A percentile compares a stretch with the other conserved stretches of the same genome.
phyloP scores from a whole-genome alignment of 2,888 invertebrate species.

The Lasioglossum villosulum region DNA sequence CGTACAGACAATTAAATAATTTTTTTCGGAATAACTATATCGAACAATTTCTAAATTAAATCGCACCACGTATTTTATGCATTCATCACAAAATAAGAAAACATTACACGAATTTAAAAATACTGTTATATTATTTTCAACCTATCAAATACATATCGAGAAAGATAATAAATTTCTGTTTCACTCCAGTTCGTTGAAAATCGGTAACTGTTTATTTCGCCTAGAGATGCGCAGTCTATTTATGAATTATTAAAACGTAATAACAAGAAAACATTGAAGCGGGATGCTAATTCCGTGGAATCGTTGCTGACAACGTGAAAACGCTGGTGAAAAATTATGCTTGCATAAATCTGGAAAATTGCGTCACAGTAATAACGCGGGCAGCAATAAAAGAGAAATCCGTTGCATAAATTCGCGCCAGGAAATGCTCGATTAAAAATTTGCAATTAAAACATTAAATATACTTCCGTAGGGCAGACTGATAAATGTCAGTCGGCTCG shows the following conservation, averaged over 20 bases:
- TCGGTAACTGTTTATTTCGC: no score
- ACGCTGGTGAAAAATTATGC: neutral
- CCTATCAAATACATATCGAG: no score
- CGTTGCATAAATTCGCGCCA: neutral
- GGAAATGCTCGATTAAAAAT: neutral
- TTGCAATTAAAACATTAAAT: neutral
- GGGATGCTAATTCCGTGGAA: neutral
- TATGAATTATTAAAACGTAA: no score
- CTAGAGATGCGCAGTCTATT: no score
- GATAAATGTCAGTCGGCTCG: neutral
- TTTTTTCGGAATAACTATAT: neutral
- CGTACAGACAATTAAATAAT: neutral
- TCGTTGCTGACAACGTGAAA: neutral
- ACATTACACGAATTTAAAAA: no score
- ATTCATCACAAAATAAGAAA: no score
- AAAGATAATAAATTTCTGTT: no score
- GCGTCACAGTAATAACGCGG: neutral
- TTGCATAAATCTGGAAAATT: neutral
- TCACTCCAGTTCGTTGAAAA: no score
- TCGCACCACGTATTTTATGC: no score
- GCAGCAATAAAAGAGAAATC: neutral
- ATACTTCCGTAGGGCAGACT: neutral
- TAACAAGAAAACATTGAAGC: neutral
- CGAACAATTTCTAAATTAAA: no score
- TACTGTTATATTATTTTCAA: no score